phyloP scores from a whole-genome alignment of 2,888 invertebrate species.

The Macaria notata region DNA sequence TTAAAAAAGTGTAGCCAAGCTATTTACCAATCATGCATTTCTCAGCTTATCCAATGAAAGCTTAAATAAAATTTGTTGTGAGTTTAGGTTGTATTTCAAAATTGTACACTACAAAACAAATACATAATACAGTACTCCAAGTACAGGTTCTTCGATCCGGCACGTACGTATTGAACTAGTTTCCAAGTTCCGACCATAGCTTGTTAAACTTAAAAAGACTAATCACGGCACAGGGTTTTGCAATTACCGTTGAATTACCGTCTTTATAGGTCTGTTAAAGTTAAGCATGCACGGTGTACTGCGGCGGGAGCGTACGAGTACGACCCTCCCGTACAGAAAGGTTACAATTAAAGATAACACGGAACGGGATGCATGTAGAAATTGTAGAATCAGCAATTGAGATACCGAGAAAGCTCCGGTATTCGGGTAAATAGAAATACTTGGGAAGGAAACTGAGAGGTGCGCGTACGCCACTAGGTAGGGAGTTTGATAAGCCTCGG shows the following conservation, averaged over 20 bases:
- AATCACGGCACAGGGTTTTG: slow-evolving; percentile 3
- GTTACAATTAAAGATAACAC: slow-evolving; percentile 20
- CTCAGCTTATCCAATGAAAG: too few relatives aligned
- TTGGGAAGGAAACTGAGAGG: slow-evolving; percentile 44
- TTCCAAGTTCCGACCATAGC: not conserved
- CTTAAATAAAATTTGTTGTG: too few relatives aligned
- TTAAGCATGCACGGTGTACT: slow-evolving; percentile 2
- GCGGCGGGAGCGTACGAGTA: not conserved
- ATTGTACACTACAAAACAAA: too few relatives aligned
- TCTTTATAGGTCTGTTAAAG: slow-evolving; percentile 11
- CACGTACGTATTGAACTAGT: not conserved
- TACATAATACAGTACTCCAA: too few relatives aligned
- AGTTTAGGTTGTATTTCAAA: too few relatives aligned
- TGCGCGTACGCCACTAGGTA: slow-evolving; percentile 47
- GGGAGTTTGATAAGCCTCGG: slow-evolving; percentile 57
- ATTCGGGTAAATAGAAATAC: slow-evolving; percentile 23
- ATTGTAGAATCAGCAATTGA: slow-evolving; percentile 15
- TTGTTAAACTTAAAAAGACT: slow-evolving; percentile 4
- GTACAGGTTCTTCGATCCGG: too few relatives aligned
- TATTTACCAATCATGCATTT: too few relatives aligned
- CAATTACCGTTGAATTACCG: slow-evolving; percentile 8
- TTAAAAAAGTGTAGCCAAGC: too few relatives aligned
- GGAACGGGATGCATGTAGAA: slow-evolving; percentile 11
- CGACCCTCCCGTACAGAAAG: slow-evolving; percentile 5
- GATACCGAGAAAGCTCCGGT: slow-evolving; percentile 21